These are phyloP conservation scores for Nomada fabriciana DNA, from an alignment of 2,888 invertebrate species.

Conservation along the genomic window DNA sequence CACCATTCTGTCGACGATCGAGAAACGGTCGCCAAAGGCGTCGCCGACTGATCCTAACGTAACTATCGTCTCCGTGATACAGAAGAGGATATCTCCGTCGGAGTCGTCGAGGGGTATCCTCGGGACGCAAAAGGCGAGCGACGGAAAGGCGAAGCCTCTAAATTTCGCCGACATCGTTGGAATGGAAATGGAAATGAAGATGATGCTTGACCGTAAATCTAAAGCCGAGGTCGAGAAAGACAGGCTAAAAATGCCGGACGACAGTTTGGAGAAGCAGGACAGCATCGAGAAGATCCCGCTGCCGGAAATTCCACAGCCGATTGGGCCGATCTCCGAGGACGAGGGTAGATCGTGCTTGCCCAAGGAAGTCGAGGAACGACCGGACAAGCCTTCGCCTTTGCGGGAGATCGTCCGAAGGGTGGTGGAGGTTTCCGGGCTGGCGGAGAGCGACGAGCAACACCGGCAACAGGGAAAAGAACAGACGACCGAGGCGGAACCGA, in stretches of 20 bases:
- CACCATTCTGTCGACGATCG: conserved; percentile 75
- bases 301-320: conserved; percentile 77
- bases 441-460: neutral
- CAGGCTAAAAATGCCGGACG: conserved; percentile 77
- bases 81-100: conserved; percentile 76
- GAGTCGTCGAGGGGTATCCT: conserved; percentile 65
- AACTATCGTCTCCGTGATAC: conserved; percentile 78
- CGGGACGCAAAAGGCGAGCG: conserved; percentile 45
- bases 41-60: conserved; percentile 78
- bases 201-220: conserved; percentile 77
- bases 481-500: neutral
- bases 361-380: neutral
- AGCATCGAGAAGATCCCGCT: conserved; percentile 82
- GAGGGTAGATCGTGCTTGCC: neutral
- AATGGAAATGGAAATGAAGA: conserved; percentile 80
- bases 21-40: conserved; percentile 75
- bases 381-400: neutral
- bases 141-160: conserved; percentile 67
- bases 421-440: neutral
- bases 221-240: conserved; percentile 72
- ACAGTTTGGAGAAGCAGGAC: conserved; percentile 80
- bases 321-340: neutral
- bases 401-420: neutral
- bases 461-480: neutral
- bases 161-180: conserved; percentile 80